Conservation (phyloP, 1,140 invertebrate species). For the Harpegnathos saltator region DNA sequence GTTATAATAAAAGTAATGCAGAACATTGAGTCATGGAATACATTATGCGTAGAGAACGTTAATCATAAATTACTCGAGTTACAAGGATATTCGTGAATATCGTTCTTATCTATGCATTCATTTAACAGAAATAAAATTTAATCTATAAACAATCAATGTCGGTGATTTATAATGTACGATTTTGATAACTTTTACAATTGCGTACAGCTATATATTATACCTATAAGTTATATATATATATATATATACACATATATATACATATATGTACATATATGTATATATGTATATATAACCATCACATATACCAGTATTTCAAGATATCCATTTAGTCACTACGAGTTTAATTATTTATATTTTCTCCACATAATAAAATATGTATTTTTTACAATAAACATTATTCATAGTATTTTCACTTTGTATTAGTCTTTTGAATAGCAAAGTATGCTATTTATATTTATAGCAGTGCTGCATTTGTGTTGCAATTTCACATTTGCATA, state of each 20-base stretch:
- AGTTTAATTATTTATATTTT: constrained; percentile 79
- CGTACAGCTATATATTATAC: constrained; percentile 62
- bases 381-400: constrained; percentile 83
- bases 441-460: constrained; percentile 76
- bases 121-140: constrained; percentile 66
- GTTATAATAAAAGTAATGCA: constrained; percentile 27
- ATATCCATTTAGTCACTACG: constrained; percentile 76
- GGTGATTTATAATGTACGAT: constrained; percentile 52
- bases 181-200: constrained; percentile 55
- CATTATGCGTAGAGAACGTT: constrained; percentile 17
- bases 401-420: constrained; percentile 79
- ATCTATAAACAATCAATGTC: constrained; percentile 49
- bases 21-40: constrained; percentile 36
- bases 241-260: constrained; percentile 38
- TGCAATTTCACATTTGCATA: constrained; percentile 68
- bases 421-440: constrained; percentile 82
- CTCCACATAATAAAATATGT: constrained; percentile 84
- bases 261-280: constrained; percentile 31
- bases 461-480: constrained; percentile 71
- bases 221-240: constrained; percentile 64
- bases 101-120: constrained; percentile 14
- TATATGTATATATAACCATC: constrained; percentile 66
- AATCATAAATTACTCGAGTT: constrained; percentile 42
- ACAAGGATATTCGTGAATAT: constrained; percentile 12
- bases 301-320: constrained; percentile 76